These are phyloP conservation scores for Drosophila nigromelanica DNA, from an alignment of 1,140 invertebrate genomes.

Conservation along the genomic window DNA sequence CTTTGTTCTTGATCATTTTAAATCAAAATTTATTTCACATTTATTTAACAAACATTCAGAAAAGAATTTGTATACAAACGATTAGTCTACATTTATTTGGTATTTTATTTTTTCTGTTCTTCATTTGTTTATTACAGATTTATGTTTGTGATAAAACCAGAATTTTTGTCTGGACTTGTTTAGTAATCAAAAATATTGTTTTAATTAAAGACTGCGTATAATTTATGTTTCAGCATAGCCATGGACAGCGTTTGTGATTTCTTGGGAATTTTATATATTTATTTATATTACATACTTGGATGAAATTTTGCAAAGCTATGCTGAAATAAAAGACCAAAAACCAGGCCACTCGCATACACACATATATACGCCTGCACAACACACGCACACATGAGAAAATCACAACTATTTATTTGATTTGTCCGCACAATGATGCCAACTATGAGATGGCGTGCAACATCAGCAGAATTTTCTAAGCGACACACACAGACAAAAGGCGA, in stretches of 20 bases:
- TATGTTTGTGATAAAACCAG: constrained; percentile 5
- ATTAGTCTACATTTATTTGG: constrained; percentile 1
- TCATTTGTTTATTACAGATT: constrained; percentile 6
- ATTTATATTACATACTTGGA: constrained; percentile 62
- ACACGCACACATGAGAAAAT: constrained; percentile 48
- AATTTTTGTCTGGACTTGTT: no score
- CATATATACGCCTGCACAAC: constrained; percentile 14
- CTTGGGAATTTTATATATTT: constrained; percentile 55
- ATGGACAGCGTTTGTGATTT: constrained; percentile 18
- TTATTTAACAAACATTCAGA: no score
- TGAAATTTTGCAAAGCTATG: constrained; percentile 61
- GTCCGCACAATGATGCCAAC: constrained; percentile 79
- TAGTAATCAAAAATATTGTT: constrained; percentile 33
- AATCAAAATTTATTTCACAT: no score
- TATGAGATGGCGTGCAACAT: constrained; percentile 71
- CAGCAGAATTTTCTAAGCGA: constrained; percentile 72
- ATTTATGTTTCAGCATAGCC: constrained; percentile 13
- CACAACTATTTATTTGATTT: constrained; percentile 79
- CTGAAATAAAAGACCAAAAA: constrained; percentile 66
- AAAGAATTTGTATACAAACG: no score
- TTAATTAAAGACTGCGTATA: constrained; percentile 34
- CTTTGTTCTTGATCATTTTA: no score
- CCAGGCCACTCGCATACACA: constrained; percentile 41
- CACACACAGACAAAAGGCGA: constrained; percentile 66
- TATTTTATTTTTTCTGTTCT: no score